Conservation (phyloP, 2,888 invertebrate species). For the Ormyrus pomaceus region DNA sequence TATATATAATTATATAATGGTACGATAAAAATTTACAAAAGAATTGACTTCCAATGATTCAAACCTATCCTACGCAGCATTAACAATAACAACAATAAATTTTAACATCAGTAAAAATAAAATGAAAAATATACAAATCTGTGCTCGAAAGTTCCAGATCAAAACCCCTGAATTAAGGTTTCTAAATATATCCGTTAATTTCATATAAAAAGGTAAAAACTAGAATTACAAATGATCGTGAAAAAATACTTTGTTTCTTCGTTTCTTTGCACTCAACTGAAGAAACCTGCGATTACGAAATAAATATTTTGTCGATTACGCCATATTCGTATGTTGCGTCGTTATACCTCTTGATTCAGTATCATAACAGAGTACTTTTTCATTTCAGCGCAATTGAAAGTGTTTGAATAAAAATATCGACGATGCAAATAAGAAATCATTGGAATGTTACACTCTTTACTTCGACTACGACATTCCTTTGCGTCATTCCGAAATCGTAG, state of each 20-base stretch:
- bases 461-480: slow-evolving; percentile 54
- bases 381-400: slow-evolving; percentile 27
- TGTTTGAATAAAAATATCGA: slow-evolving; percentile 26
- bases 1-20: slow-evolving; percentile 22
- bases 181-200: slow-evolving; percentile 36
- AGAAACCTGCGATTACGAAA: slow-evolving; percentile 41
- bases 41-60: slow-evolving; percentile 2
- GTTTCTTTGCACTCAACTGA: slow-evolving; percentile 44
- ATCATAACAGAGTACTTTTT: slow-evolving; percentile 29
- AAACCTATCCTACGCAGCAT: slow-evolving; percentile 25
- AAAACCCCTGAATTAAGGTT: slow-evolving; percentile 43
- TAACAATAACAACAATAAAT: slow-evolving; percentile 50
- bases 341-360: slow-evolving; percentile 25
- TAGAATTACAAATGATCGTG: slow-evolving; percentile 54
- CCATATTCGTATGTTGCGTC: slow-evolving; percentile 8
- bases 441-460: slow-evolving; percentile 53
- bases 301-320: slow-evolving; percentile 30
- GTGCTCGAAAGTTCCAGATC: slow-evolving; percentile 28
- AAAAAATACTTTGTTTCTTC: slow-evolving; percentile 54
- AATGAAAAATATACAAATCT: slow-evolving; percentile 18
- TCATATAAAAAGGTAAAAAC: slow-evolving; percentile 52
- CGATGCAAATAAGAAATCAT: slow-evolving; percentile 39
- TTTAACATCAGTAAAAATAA: slow-evolving; percentile 25
- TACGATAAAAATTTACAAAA: slow-evolving; percentile 27
- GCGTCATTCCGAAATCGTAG: slow-evolving; percentile 26